phyloP scores from a whole-genome alignment of 1,140 invertebrate genomes.

The Drosophila nigrodunni region DNA sequence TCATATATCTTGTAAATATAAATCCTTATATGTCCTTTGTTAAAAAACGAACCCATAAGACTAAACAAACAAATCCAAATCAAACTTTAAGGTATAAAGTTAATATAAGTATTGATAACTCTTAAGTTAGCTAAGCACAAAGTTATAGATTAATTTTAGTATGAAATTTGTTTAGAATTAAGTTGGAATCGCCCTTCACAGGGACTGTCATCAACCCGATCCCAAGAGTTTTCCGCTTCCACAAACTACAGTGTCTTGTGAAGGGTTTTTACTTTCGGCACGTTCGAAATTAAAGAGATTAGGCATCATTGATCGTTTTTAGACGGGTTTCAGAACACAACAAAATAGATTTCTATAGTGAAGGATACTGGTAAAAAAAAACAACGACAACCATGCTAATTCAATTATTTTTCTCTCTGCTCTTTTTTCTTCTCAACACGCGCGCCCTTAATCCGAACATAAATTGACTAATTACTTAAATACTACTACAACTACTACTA shows the following conservation, averaged over 20 bases:
- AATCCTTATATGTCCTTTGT: constrained; percentile 82
- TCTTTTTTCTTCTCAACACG: constrained; percentile 84
- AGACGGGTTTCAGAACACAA: constrained; percentile 51
- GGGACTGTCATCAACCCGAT: constrained; percentile 22
- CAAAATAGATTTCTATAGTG: constrained; percentile 42
- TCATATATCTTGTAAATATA: constrained; percentile 72
- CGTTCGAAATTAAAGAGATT: constrained; percentile 51
- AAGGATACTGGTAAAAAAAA: constrained; percentile 47
- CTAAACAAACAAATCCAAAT: constrained; percentile 43
- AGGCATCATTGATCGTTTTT: constrained; percentile 19
- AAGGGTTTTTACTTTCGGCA: constrained; percentile 52
- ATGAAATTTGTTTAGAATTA: constrained; percentile 13
- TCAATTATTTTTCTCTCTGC: constrained; percentile 84
- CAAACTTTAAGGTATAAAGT: constrained; percentile 29
- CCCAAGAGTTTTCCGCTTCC: neutral
- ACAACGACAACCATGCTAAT: constrained; percentile 79
- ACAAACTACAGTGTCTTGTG: constrained; percentile 24
- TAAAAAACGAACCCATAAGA: constrained; percentile 52
- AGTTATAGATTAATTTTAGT: constrained; percentile 19
- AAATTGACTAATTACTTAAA: constrained; percentile 51
- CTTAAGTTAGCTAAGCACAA: constrained; percentile 1
- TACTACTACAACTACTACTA: constrained; percentile 58
- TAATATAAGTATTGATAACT: constrained; percentile 15
- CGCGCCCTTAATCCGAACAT: constrained; percentile 63
- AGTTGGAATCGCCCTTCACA: constrained; percentile 37